phyloP scores from a whole-genome alignment of 2,113 vertebrate genomes.

The Rafetus swinhoei region DNA sequence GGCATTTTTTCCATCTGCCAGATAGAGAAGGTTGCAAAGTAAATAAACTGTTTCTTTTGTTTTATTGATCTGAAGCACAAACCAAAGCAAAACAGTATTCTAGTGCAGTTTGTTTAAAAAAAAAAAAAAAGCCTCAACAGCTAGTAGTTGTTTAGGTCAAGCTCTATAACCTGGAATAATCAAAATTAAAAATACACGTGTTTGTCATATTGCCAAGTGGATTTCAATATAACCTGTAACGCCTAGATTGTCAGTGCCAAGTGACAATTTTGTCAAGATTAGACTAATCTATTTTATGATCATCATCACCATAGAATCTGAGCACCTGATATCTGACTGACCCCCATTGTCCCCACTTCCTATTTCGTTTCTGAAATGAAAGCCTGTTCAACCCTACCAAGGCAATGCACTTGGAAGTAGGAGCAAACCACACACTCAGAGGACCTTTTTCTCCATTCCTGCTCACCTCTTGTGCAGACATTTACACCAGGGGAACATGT shows the following conservation, averaged over 20 bases:
- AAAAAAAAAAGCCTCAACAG: background rate
- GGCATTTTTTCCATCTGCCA: constrained; percentile 18
- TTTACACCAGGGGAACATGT: background rate
- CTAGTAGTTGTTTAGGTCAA: background rate
- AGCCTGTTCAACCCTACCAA: background rate
- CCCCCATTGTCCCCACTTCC: background rate
- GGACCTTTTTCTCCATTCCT: background rate
- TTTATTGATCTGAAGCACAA: constrained; percentile 14
- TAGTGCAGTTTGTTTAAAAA: constrained; percentile 6
- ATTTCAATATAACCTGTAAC: background rate
- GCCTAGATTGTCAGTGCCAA: constrained; percentile 1
- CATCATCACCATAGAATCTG: background rate
- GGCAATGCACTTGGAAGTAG: background rate
- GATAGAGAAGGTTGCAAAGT: background rate
- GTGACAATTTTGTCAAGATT: background rate
- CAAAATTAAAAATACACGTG: background rate
- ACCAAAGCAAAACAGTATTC: constrained; percentile 22
- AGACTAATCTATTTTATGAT: background rate
- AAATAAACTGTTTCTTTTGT: background rate
- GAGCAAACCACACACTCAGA: background rate
- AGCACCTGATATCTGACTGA: background rate
- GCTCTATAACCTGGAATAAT: background rate
- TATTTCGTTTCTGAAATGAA: background rate
- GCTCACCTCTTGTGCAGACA: background rate
- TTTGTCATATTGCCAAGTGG: background rate